These are phyloP conservation scores for Epistrophella euchroma DNA, from an alignment of 2,888 invertebrate genomes.

Conservation along the genomic window DNA sequence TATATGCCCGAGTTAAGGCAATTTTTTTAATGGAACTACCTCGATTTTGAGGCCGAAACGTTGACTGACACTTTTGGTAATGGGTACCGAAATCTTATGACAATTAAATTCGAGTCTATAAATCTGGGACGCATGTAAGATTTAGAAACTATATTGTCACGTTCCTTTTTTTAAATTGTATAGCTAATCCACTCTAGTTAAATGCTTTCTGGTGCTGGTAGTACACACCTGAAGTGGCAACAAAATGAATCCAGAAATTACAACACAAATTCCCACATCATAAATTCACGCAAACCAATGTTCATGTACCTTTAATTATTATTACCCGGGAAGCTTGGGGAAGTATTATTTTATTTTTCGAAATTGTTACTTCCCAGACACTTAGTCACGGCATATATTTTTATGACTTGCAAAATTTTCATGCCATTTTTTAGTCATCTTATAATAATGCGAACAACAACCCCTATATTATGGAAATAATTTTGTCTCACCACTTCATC, in stretches of 20 bases:
- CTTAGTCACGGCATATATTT: conserved; percentile 62
- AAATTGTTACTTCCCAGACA: conserved; percentile 67
- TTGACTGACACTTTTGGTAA: too few species aligned
- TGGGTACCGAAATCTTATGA: too few species aligned
- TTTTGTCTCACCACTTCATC: conserved; percentile 66
- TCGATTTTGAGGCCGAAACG: too few species aligned
- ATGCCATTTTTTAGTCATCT: conserved; percentile 54
- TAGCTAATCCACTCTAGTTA: not conserved
- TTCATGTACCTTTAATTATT: conserved; percentile 2
- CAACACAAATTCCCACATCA: conserved; percentile 24
- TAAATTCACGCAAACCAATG: not conserved
- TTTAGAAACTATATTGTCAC: too few species aligned
- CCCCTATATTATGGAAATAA: conserved; percentile 63
- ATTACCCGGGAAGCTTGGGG: not conserved
- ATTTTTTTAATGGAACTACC: too few species aligned
- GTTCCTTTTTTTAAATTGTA: not conserved
- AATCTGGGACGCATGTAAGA: too few species aligned
- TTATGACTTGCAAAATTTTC: conserved; percentile 14
- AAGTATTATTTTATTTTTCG: conserved; percentile 33
- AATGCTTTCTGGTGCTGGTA: conserved; percentile 30
- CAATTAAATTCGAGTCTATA: too few species aligned
- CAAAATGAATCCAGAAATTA: conserved; percentile 3
- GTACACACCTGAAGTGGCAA: conserved; percentile 49
- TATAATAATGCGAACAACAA: conserved; percentile 47
- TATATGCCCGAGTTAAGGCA: too few species aligned